phyloP scores from a whole-genome alignment of 2,888 invertebrate genomes.

The Danaus chrysippus region DNA sequence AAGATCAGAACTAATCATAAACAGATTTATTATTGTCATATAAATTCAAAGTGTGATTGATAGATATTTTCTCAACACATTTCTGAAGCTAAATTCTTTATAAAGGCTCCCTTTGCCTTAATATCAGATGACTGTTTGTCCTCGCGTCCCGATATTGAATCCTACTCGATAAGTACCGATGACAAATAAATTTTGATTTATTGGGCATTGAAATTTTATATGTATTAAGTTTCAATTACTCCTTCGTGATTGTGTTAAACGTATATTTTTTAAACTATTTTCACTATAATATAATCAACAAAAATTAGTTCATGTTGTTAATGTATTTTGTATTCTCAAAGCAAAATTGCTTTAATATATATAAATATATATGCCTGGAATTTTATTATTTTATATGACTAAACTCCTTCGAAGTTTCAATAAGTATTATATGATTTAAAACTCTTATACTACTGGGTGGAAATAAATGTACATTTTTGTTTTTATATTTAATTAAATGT shows the following conservation, averaged over 20 bases:
- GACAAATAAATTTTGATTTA: constrained; percentile 8
- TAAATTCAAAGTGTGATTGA: background rate
- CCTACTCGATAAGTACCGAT: constrained; percentile 23
- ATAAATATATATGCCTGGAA: background rate
- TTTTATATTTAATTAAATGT: background rate
- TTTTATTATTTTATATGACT: background rate
- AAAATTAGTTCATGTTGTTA: too few species aligned
- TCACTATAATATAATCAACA: too few species aligned
- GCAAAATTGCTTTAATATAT: too few species aligned
- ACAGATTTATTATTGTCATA: background rate
- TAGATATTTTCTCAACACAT: background rate
- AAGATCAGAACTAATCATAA: too few species aligned
- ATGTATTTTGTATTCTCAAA: too few species aligned
- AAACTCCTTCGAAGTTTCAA: background rate
- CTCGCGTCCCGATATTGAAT: constrained; percentile 24
- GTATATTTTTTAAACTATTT: too few species aligned
- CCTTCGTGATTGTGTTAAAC: too few species aligned
- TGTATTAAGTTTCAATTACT: background rate
- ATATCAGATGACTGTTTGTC: constrained; percentile 24
- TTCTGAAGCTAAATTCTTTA: background rate
- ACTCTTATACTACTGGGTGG: too few species aligned
- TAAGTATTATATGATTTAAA: background rate
- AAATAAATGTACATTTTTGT: background rate
- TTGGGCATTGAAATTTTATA: background rate
- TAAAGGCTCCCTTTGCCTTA: constrained; percentile 18